These are phyloP conservation scores for Apis florea DNA, from an alignment of 1,140 invertebrate genomes.

Conservation along the genomic window DNA sequence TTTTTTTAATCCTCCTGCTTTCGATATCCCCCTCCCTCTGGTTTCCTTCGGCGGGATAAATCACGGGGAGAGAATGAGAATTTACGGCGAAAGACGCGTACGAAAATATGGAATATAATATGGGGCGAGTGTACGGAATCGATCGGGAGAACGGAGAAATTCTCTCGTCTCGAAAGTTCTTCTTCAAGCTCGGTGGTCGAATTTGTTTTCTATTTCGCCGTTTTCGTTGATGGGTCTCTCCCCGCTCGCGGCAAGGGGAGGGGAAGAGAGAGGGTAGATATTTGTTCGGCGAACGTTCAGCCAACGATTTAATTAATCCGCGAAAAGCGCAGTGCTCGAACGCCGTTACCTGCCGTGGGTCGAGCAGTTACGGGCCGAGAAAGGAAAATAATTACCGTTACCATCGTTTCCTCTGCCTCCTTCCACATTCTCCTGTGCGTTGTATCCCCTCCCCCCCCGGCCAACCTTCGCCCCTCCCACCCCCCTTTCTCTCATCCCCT, in stretches of 20 bases:
- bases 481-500: background rate
- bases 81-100: too few relatives aligned
- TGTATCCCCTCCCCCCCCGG: background rate
- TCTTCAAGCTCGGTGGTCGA: constrained; percentile 11
- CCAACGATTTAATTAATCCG: constrained; percentile 73
- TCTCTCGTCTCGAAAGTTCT: constrained; percentile 33
- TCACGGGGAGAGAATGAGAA: too few relatives aligned
- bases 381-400: constrained; percentile 71
- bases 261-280: constrained; percentile 47
- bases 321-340: constrained; percentile 66
- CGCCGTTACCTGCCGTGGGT: constrained; percentile 51
- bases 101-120: too few relatives aligned
- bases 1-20: too few relatives aligned
- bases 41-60: too few relatives aligned
- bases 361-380: constrained; percentile 56
- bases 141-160: background rate
- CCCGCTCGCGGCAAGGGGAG: background rate
- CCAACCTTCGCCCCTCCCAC: background rate
- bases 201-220: constrained; percentile 42
- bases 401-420: constrained; percentile 52
- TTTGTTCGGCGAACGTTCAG: constrained; percentile 64
- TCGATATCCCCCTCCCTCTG: too few relatives aligned
- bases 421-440: constrained; percentile 29
- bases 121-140: too few relatives aligned
- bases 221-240: background rate